Evolutionary conservation across 92 coral and sea anemone genomes (phyloP).

Genomic region (Micromussa lordhowensis): DNA sequence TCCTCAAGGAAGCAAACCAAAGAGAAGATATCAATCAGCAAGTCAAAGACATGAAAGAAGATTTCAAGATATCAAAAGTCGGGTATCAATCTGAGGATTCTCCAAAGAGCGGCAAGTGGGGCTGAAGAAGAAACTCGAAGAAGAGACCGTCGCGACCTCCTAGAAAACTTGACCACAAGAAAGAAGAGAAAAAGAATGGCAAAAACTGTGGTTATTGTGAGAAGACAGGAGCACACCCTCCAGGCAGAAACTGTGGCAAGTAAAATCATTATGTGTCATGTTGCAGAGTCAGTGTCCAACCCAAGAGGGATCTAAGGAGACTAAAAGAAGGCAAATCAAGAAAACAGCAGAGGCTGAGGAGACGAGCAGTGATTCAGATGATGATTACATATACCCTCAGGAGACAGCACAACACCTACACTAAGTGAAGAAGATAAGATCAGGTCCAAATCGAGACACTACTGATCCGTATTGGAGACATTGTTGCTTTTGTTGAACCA

Average conservation of each 20-base stretch:
- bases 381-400: constrained; percentile 22
- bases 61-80: no score
- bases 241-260: constrained; percentile 65
- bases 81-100: no score
- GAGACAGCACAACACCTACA: constrained; percentile 47
- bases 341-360: constrained; percentile 18
- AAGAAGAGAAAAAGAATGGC: constrained; percentile 48
- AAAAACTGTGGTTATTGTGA: constrained; percentile 62
- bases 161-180: no score
- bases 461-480: constrained; percentile 58
- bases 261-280: constrained; percentile 61
- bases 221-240: no score
- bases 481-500: constrained; percentile 6
- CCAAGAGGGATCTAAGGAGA: constrained; percentile 12
- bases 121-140: no score
- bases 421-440: no score
- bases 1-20: no score
- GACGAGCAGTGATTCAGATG: constrained; percentile 57
- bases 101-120: no score
- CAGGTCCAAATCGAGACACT: constrained; percentile 59
- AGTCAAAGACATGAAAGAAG: no score
- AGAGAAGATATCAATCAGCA: no score
- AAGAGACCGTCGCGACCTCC: no score
- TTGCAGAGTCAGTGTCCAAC: constrained; percentile 12
- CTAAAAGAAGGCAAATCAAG: constrained; percentile 33